These are phyloP conservation scores for Siphamia tubifer DNA, from an alignment of 2,113 vertebrate species.

Conservation along the genomic window DNA sequence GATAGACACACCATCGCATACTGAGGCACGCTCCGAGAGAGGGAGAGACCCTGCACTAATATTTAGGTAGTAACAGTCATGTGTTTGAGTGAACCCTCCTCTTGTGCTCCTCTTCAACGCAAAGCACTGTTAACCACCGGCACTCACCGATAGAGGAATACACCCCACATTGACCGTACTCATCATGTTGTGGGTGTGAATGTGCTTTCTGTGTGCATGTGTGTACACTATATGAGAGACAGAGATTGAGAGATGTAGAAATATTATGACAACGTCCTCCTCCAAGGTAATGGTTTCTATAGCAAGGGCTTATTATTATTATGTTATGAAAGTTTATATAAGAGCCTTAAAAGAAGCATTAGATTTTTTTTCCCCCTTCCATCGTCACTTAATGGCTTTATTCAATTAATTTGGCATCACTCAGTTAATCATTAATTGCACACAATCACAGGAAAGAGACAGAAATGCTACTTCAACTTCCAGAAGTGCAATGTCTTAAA, in stretches of 20 bases:
- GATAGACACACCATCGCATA: conserved; percentile 41
- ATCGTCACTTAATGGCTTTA: not conserved
- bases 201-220: conserved; percentile 8
- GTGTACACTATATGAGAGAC: conserved; percentile 13
- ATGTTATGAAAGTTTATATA: not conserved
- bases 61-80: conserved; percentile 79
- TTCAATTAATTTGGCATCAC: not conserved
- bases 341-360: too few species aligned
- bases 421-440: not conserved
- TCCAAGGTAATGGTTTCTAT: conserved; percentile 21
- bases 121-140: conserved; percentile 87
- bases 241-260: conserved; percentile 25
- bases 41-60: conserved; percentile 66
- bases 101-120: conserved; percentile 84
- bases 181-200: conserved; percentile 29
- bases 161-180: conserved; percentile 87
- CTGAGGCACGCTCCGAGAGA: conserved; percentile 37
- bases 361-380: too few species aligned
- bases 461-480: too few species aligned
- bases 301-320: not conserved
- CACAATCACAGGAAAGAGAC: not conserved
- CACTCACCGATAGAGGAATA: conserved; percentile 94
- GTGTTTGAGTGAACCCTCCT: conserved; percentile 86
- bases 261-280: conserved; percentile 32
- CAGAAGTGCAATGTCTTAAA: too few species aligned